These are phyloP conservation scores for Dendrolimus houi DNA, from an alignment of 2,888 invertebrate species.

Conservation along the genomic window DNA sequence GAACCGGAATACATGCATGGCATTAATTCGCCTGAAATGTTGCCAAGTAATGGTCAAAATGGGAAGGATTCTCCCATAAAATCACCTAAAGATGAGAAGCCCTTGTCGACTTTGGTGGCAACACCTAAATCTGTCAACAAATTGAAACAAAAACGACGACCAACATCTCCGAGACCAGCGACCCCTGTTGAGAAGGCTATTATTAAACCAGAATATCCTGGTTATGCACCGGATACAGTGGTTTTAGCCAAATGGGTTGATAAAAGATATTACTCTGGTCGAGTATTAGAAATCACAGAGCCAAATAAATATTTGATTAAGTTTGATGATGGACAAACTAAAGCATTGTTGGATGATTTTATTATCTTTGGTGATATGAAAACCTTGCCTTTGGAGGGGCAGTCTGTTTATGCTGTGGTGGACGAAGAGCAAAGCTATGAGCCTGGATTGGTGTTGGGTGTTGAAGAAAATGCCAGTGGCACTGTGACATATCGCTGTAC, in stretches of 20 bases:
- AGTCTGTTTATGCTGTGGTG: slow-evolving; percentile 72
- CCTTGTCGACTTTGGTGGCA: slow-evolving; percentile 39
- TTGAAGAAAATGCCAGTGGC: slow-evolving; percentile 60
- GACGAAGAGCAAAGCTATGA: slow-evolving; percentile 73
- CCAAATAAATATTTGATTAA: slow-evolving; percentile 77
- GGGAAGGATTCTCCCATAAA: slow-evolving; percentile 45
- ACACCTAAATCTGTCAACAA: slow-evolving; percentile 65
- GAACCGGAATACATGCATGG: slow-evolving; percentile 62
- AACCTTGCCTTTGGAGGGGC: slow-evolving; percentile 69
- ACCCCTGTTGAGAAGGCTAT: slow-evolving; percentile 57
- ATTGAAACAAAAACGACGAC: slow-evolving; percentile 56
- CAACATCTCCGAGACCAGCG: slow-evolving; percentile 58
- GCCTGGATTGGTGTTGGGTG: slow-evolving; percentile 64
- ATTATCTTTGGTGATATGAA: slow-evolving; percentile 74
- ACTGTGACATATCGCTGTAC: slow-evolving; percentile 64
- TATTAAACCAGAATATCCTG: slow-evolving; percentile 51
- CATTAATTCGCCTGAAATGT: slow-evolving; percentile 70
- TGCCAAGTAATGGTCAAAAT: slow-evolving; percentile 52
- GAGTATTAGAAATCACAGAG: slow-evolving; percentile 72
- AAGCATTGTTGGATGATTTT: slow-evolving; percentile 76
- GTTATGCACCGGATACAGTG: slow-evolving; percentile 54
- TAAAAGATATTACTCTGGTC: slow-evolving; percentile 80
- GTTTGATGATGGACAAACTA: slow-evolving; percentile 79
- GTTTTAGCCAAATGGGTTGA: slow-evolving; percentile 83
- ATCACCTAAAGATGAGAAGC: slow-evolving; percentile 59